A percentile compares a stretch with the other conserved stretches of the same genome.
phyloP scores from a whole-genome alignment of 2,113 vertebrate species.

The Mobula birostris region DNA sequence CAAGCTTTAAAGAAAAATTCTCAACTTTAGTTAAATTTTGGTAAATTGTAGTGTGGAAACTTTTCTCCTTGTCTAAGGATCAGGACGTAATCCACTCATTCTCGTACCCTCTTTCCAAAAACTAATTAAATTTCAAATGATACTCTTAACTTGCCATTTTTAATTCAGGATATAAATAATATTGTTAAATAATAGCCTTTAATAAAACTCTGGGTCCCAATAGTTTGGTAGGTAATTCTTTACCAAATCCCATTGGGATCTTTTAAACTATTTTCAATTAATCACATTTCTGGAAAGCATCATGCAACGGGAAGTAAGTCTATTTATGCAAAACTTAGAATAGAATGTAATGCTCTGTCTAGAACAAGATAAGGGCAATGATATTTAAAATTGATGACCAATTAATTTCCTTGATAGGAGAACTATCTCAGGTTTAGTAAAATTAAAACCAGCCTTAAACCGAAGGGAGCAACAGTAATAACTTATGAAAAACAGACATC shows the following conservation, averaged over 20 bases:
- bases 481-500: conserved; percentile 35
- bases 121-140: background rate
- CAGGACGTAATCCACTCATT: background rate
- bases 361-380: conserved; percentile 9
- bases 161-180: conserved; percentile 21
- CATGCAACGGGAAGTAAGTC: background rate
- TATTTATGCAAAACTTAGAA: conserved; percentile 1
- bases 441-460: conserved; percentile 25
- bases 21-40: background rate
- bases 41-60: background rate
- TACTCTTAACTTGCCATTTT: background rate
- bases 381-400: conserved; percentile 6
- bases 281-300: conserved; percentile 5
- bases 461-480: conserved; percentile 12
- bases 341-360: background rate
- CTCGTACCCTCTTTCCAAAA: background rate
- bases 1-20: background rate
- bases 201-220: background rate
- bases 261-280: conserved; percentile 14
- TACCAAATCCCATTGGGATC: background rate
- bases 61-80: background rate
- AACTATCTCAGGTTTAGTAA: background rate
- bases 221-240: background rate
- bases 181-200: background rate
- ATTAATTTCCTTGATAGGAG: conserved; percentile 26